Conservation (phyloP, 2,888 invertebrate species). For the Iselma pallidipennis region DNA sequence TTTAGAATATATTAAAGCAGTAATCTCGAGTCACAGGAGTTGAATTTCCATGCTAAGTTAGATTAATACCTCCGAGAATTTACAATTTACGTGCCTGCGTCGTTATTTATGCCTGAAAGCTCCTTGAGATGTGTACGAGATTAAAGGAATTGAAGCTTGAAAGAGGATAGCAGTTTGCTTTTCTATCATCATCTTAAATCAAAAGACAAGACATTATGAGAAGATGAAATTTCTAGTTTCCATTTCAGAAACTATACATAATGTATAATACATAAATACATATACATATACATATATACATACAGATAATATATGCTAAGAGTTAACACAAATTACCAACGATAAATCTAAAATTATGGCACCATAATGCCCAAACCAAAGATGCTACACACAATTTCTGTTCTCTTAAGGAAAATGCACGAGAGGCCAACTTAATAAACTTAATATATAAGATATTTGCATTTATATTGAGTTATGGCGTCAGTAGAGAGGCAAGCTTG, state of each 20-base stretch:
- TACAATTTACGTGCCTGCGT: constrained; percentile 55
- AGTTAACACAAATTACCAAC: no score
- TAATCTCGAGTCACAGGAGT: constrained; percentile 57
- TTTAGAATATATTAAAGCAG: constrained; percentile 59
- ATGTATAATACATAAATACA: no score
- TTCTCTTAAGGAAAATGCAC: not conserved
- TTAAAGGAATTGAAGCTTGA: constrained; percentile 4
- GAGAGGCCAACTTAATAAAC: constrained; percentile 33
- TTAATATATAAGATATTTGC: constrained; percentile 57
- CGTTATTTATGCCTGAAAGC: constrained; percentile 58
- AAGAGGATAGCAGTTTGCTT: constrained; percentile 11
- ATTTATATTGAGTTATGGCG: constrained; percentile 57
- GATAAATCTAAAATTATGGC: no score
- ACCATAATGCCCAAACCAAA: no score
- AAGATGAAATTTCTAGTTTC: no score
- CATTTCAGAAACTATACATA: no score
- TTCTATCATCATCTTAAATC: constrained; percentile 24
- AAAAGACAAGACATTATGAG: not conserved
- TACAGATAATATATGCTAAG: no score
- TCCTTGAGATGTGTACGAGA: constrained; percentile 53
- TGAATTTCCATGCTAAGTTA: constrained; percentile 58
- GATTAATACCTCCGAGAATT: constrained; percentile 59
- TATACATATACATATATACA: no score
- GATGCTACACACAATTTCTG: no score
- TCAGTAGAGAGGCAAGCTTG: not conserved